Conservation (phyloP, 2,888 invertebrate species). For the Mythimna impura region DNA sequence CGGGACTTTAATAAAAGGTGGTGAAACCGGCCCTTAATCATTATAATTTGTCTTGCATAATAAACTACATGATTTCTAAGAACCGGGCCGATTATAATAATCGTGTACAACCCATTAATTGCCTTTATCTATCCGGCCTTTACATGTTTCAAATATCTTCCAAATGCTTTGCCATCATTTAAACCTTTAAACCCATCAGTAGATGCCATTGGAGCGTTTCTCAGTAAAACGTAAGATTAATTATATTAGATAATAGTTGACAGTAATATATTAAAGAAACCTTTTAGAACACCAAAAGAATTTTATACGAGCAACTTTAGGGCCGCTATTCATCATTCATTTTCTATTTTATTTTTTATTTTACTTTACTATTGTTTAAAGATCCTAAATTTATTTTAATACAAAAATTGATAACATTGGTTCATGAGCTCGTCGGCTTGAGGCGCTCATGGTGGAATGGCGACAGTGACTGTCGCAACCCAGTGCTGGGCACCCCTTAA, state of each 20-base stretch:
- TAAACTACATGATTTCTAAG: not conserved
- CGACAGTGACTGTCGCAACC: too few relatives aligned
- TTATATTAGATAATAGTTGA: constrained; percentile 14
- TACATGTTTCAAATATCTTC: constrained; percentile 4
- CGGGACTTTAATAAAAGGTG: too few relatives aligned
- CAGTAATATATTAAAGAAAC: constrained; percentile 2
- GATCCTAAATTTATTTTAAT: too few relatives aligned
- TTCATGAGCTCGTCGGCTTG: too few relatives aligned
- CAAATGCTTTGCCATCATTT: not conserved
- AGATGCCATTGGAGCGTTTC: constrained; percentile 19
- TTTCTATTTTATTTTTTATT: not conserved
- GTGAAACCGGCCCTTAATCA: not conserved
- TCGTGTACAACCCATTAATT: not conserved
- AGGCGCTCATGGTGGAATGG: too few relatives aligned
- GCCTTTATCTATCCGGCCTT: not conserved
- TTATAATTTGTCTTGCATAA: not conserved
- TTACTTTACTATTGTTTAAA: too few relatives aligned
- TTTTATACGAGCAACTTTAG: constrained; percentile 6
- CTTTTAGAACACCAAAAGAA: constrained; percentile 14
- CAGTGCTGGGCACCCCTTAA: too few relatives aligned
- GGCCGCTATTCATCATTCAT: constrained; percentile 14
- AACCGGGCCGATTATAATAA: not conserved
- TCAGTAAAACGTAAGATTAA: constrained; percentile 38
- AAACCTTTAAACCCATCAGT: not conserved
- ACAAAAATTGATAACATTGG: too few relatives aligned